Evolutionary conservation across 2,113 vertebrate genomes (phyloP), one percentile per base, ranked within the genome.

Genomic region (Halcyon malimbica): DNA sequence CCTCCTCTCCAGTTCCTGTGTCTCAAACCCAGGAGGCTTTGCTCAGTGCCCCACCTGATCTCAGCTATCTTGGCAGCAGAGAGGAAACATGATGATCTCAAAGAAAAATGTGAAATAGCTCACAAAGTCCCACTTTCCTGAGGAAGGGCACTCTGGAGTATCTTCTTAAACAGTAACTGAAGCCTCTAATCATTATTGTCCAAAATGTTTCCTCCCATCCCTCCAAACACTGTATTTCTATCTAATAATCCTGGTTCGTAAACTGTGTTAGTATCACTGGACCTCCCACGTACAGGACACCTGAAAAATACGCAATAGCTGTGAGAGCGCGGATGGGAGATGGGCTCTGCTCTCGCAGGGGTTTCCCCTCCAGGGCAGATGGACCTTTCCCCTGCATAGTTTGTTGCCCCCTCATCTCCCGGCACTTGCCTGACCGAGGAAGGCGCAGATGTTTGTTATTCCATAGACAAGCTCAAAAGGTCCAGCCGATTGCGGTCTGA

Each of bases 401-500:
- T 75, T 60, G 39, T 48, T 87, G 64, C 69, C 81, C 85, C 87
- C 57, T 77, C 11, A 82, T 79, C 88, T 78, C 87, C 71, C 82
- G 11, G 65, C n/a, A 0, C 48, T 26, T 16, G 41, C 68, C 86
- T 39, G 79, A 73, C 87, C 0, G 3, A 53, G 93, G 35, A 63
- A 18, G 63, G 63, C 24, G 13, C 95, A 94, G 94, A 81, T 91
- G 87, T 93, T 95, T 92, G 76, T 64, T 18, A 53, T 57, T 80
- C 92, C 83, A 54, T 4, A 76, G 80, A 48, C n/a, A 51, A 73
- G 74, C 95, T 91, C 5, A 0, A 10, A 91, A 85, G 67, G 70
- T 71, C 77, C 82, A 39, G 78, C 87, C 6, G 10, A 1, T 11
- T 2, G 39, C 7, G 4, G 88, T 51, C 37, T 29, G 10, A 57